These are phyloP conservation scores for Cryptoprocta ferox DNA, from an alignment of 2,797 vertebrate genomes.

Conservation along the genomic window DNA sequence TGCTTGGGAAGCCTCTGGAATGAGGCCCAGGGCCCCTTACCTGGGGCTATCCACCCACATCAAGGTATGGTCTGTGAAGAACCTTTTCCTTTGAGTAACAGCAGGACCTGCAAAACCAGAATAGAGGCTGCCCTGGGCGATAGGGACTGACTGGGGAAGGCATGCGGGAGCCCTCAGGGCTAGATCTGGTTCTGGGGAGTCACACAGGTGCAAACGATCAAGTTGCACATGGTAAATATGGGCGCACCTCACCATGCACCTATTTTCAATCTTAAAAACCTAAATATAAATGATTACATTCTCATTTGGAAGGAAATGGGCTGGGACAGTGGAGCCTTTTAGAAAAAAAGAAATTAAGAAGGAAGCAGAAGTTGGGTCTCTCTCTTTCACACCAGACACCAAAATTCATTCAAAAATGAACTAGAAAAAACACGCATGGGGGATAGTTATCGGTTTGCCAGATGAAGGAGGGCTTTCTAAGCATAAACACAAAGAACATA, in stretches of 20 bases:
- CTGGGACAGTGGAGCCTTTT: neutral
- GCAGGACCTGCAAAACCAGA: neutral
- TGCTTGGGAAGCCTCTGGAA: neutral
- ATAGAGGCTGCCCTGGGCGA: accelerated
- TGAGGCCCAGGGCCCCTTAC: accelerated
- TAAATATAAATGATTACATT: neutral
- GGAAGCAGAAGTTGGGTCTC: neutral
- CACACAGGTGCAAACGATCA: neutral
- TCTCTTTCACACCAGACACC: neutral
- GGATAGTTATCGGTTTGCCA: neutral
- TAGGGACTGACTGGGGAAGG: neutral
- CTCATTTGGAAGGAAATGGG: neutral
- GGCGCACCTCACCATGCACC: neutral
- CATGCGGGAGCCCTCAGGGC: accelerated
- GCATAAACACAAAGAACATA: neutral
- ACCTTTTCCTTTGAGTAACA: neutral
- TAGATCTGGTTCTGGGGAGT: neutral
- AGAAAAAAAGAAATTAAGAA: too few relatives aligned
- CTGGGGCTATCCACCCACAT: neutral
- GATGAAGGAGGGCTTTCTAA: neutral
- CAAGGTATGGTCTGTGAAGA: neutral
- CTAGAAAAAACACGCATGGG: neutral
- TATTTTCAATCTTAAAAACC: neutral
- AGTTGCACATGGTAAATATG: neutral
- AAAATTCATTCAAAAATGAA: neutral